Percentiles rank a stretch among this genome's conserved stretches.
Conservation (phyloP, 2,888 invertebrate genomes). For the Gari tellinella region DNA sequence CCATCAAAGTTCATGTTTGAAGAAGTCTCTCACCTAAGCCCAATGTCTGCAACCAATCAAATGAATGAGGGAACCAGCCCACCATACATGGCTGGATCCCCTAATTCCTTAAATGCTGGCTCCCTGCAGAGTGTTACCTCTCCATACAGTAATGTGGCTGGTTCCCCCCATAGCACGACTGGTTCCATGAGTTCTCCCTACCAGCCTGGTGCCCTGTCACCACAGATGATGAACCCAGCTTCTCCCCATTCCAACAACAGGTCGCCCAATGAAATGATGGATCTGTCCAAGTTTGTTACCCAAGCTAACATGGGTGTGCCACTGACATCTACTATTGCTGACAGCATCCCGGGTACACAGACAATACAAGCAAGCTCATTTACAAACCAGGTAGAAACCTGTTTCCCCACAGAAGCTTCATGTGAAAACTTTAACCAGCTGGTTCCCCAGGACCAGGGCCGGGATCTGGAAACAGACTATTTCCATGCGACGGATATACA, state of each 20-base stretch:
- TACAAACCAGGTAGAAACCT: too few species aligned
- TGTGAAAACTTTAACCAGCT: too few species aligned
- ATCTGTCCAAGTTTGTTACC: background rate
- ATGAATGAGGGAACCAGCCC: background rate
- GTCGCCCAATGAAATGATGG: background rate
- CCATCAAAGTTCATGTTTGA: slow-evolving; percentile 39
- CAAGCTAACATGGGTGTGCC: too few species aligned
- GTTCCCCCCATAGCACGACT: slow-evolving; percentile 35
- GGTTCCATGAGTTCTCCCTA: slow-evolving; percentile 16
- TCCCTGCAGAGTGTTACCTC: too few species aligned
- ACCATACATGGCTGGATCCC: slow-evolving; percentile 12
- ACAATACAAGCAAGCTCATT: too few species aligned
- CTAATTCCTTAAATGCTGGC: background rate
- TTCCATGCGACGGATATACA: too few species aligned
- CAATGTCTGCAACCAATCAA: background rate
- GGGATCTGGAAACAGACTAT: too few species aligned
- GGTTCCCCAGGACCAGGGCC: too few species aligned
- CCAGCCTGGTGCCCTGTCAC: slow-evolving; percentile 13
- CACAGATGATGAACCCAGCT: slow-evolving; percentile 5
- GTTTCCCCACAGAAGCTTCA: too few species aligned
- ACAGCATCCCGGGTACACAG: too few species aligned
- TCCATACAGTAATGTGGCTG: slow-evolving; percentile 3
- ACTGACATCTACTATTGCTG: too few species aligned
- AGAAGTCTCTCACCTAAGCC: slow-evolving; percentile 29
- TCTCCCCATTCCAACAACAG: slow-evolving; percentile 20